A percentile compares a stretch with the other conserved stretches of the same genome.
phyloP scores from a whole-genome alignment of 2,797 vertebrate genomes.

The Pipistrellus pipistrellus region DNA sequence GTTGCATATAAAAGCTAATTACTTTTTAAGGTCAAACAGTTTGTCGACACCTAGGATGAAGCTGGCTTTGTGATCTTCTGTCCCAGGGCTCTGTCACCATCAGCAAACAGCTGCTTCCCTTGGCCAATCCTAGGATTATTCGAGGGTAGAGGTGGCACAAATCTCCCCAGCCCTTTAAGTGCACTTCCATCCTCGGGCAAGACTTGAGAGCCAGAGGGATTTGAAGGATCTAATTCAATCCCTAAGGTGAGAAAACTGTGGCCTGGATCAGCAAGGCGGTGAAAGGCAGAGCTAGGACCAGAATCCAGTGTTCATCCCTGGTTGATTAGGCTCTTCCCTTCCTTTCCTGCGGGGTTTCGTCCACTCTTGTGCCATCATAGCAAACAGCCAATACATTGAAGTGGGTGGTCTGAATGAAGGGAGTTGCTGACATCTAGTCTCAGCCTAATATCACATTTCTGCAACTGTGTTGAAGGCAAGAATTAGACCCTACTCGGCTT shows the following conservation, averaged over 20 bases:
- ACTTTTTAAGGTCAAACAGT: constrained; percentile 35
- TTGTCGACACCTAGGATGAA: constrained; percentile 37
- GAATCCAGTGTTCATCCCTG: neutral
- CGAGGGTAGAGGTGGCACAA: neutral
- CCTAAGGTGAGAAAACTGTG: neutral
- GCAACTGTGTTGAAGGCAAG: neutral
- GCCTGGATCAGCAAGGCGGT: neutral
- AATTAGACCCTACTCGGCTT: neutral
- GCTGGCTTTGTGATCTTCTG: neutral
- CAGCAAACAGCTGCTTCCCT: neutral
- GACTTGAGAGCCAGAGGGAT: neutral
- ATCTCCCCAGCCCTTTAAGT: neutral
- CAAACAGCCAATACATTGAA: neutral
- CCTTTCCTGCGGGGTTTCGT: no score
- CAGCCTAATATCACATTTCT: neutral
- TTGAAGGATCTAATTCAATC: neutral
- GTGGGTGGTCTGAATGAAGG: neutral
- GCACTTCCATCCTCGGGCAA: neutral
- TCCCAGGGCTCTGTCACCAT: neutral
- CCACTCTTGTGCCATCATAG: neutral
- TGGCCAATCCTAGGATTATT: neutral
- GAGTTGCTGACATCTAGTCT: neutral
- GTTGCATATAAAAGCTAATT: constrained; percentile 49
- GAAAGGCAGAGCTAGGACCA: neutral
- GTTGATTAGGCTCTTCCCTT: neutral